Conservation (phyloP, 2,888 invertebrate species). For the Osmoderma eremita region DNA sequence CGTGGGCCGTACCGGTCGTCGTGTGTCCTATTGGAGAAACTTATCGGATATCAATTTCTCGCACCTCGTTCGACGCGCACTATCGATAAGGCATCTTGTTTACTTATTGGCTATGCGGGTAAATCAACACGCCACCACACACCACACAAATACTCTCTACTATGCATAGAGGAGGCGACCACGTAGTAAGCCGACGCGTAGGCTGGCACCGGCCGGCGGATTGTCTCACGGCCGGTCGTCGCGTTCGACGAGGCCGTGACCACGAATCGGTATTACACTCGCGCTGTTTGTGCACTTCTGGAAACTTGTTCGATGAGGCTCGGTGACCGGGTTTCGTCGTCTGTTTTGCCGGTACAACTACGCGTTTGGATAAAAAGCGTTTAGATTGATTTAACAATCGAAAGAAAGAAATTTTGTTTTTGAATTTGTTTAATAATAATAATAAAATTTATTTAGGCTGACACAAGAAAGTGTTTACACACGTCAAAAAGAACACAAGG, state of each 20-base stretch:
- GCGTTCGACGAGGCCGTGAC: constrained; percentile 27
- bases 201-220: neutral
- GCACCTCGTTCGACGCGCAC: constrained; percentile 48
- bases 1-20: constrained; percentile 36
- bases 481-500: no score
- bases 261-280: constrained; percentile 23
- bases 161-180: constrained; percentile 14
- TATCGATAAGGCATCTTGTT: constrained; percentile 49
- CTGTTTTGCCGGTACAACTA: no score
- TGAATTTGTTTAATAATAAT: no score
- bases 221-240: constrained; percentile 15
- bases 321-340: constrained; percentile 19
- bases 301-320: constrained; percentile 29
- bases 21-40: constrained; percentile 34
- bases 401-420: no score
- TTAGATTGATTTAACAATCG: no score
- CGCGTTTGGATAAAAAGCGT: no score
- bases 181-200: constrained; percentile 6
- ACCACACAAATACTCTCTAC: constrained; percentile 29
- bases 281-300: constrained; percentile 16
- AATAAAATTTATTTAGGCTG: no score
- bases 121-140: constrained; percentile 38
- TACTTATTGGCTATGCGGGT: constrained; percentile 46
- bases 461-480: no score
- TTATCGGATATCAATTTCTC: constrained; percentile 50